Conservation (phyloP, 2,797 vertebrate species). For the Onychomys leucogaster region DNA sequence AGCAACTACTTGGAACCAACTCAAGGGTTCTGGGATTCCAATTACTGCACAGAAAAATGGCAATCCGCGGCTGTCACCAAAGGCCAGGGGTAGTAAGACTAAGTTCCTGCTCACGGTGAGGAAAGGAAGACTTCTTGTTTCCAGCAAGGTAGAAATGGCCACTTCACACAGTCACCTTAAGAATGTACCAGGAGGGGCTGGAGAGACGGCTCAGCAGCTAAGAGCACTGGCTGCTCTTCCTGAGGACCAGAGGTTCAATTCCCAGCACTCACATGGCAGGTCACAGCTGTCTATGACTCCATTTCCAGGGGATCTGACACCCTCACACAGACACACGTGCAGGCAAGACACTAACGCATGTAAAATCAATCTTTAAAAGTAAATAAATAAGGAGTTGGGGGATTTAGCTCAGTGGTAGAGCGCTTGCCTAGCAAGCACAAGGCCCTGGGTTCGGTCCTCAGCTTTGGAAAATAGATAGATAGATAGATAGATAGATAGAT, state of each 20-base stretch:
- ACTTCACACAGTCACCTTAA: neutral
- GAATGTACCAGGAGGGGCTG: neutral
- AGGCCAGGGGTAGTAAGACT: neutral
- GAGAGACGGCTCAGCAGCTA: neutral
- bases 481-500: too few relatives aligned
- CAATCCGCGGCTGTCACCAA: conserved; percentile 14
- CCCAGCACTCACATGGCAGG: neutral
- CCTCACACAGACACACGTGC: neutral
- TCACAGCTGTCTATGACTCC: neutral
- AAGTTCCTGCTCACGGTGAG: neutral
- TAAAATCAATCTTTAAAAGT: neutral
- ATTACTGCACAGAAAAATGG: neutral
- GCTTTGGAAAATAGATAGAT: too few relatives aligned
- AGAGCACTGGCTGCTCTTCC: neutral
- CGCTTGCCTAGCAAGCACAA: too few relatives aligned
- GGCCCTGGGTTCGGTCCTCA: too few relatives aligned
- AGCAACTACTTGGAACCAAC: neutral
- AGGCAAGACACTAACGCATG: neutral
- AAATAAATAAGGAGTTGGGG: too few relatives aligned
- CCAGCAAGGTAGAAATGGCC: conserved; percentile 3
- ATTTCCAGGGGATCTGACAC: neutral
- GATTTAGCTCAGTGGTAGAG: too few relatives aligned
- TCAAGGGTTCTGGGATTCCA: neutral
- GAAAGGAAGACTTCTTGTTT: neutral
- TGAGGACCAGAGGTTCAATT: neutral